Percentiles rank a stretch among this genome's conserved stretches.
Evolutionary conservation across 2,113 vertebrate species (phyloP).

Genomic region (Zosterops japonicus): DNA sequence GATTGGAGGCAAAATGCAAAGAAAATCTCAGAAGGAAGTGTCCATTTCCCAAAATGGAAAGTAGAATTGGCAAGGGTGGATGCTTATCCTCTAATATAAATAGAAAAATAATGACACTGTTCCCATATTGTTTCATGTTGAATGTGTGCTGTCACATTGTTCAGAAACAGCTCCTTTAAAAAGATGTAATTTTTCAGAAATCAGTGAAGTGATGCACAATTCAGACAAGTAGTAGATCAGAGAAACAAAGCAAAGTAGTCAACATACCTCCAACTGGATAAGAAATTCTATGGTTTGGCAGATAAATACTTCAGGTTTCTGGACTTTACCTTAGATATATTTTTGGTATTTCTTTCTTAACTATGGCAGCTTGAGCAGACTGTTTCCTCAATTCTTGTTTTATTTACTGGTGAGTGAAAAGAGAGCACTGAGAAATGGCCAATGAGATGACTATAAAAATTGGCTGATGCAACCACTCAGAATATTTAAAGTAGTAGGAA

Average conservation of each 20-base stretch:
- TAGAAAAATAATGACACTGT: not conserved
- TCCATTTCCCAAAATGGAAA: not conserved
- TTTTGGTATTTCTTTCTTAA: not conserved
- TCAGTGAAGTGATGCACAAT: not conserved
- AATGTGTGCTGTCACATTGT: not conserved
- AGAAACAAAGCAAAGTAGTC: not conserved
- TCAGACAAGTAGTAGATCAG: not conserved
- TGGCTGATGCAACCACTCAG: not conserved
- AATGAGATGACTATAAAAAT: not conserved
- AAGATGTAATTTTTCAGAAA: not conserved
- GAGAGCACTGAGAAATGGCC: not conserved
- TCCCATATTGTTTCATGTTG: not conserved
- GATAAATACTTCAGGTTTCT: not conserved
- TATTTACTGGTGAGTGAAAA: not conserved
- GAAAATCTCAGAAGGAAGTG: not conserved
- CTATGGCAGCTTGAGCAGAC: not conserved
- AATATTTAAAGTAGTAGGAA: not conserved
- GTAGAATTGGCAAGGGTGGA: not conserved
- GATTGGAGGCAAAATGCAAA: not conserved
- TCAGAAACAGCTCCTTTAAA: not conserved
- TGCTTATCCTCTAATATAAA: not conserved
- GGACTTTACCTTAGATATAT: not conserved
- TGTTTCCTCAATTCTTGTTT: not conserved
- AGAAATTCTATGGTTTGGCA: not conserved
- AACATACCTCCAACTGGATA: not conserved